Base-by-base conservation (phyloP, 2,113 vertebrate genomes). In the Etheostoma cragini region DNA sequence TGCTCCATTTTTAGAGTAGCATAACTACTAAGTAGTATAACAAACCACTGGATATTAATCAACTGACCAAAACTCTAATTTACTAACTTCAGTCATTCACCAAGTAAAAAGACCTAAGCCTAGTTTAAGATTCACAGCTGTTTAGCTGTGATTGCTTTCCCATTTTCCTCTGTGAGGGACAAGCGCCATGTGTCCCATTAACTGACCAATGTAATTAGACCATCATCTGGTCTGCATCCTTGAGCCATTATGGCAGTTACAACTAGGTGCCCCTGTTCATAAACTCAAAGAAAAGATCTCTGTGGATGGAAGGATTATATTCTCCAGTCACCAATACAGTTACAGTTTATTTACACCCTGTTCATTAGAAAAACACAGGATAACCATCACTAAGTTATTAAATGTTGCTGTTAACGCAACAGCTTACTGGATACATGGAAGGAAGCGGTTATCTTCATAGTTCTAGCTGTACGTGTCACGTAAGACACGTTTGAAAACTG, bases 141-240 rank as follows among this genome's bases (percentile, higher is more conserved):
- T 15, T 11, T 30, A 61, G 17, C 42, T 15, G 6, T 72, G 7
- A 49, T 16, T 45, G 4, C 16, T 21, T 74, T 38, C 5, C 30
- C 6, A 1, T 38, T 38, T 53, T 2, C 30, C 30, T 63, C 12
- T 53, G 5, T 60, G 30, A 58, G n/a, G 19, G 33, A 49, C 24
- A 42, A 8, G 19, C 24, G 6, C 64, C 67, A 38, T 57, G 58
- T 49, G 38, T 68, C 47, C 22, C 22, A 26, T 46, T 50, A 76
- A 38, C 50, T 13, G 4, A 46, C 47, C 58, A 68, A 86, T 66
- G 22, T 69, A 42, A 84, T 83, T 21, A 80, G 7, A 3, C 15
- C 16, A 53, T 46, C 69, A 73, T 87, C 69, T 85, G 62, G 4
- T 81, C 33, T 65, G 63, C 33, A 47, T 42, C 24, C 16, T 8